Base-by-base conservation (phyloP, 2,797 vertebrate genomes). In the Tokudaia muenninki region DNA sequence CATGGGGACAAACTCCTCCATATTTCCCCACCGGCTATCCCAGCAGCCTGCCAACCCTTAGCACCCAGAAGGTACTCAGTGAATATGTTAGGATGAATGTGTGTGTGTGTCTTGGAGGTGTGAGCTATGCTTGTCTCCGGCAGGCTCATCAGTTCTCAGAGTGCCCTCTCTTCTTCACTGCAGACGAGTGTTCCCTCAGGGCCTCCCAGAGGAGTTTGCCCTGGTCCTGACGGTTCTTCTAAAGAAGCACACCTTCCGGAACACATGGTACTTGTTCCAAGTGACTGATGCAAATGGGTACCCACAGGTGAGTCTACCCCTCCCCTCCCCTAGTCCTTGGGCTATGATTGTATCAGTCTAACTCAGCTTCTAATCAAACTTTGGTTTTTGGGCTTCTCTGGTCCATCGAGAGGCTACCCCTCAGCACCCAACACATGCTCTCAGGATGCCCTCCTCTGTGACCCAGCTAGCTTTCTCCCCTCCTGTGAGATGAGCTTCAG, bases 221-320 rank as follows among this genome's bases (percentile, higher is more conserved):
- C 97, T 99, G 96, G 98, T 99, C 98, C 98, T 99, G 98, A 99
- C 99, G 0, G 86, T 99, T 91, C 98, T 99, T 87, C 98, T 99
- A 97, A 99, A 99, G 98, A 99, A 99, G 96, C 98, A 99, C 84
- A 99, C 99, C 95, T 98, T 99, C 78, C 99, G 98, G 97, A 98
- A 99, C 96, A 99, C 99, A 87, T 98, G 99, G 99, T 99, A 99
- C 98, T 99, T 99, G 88, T 99, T 99, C 97, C 99, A 99, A 98
- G 99, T 99, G 98, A 99, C 99, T 0, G 99, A 99, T 95, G 98
- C 96, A n/a, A 98, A 98, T 29, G 99, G 99, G 91, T 99, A 99
- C 98, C 99, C 99, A 41, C 99, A 99, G 99, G 99, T 99, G 98
- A 94, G 81, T n/a, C 65, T 29, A 1, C 29, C 55, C 50, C 22